Conservation (phyloP, 2,113 vertebrate species). For the Gopherus evgoodei region DNA sequence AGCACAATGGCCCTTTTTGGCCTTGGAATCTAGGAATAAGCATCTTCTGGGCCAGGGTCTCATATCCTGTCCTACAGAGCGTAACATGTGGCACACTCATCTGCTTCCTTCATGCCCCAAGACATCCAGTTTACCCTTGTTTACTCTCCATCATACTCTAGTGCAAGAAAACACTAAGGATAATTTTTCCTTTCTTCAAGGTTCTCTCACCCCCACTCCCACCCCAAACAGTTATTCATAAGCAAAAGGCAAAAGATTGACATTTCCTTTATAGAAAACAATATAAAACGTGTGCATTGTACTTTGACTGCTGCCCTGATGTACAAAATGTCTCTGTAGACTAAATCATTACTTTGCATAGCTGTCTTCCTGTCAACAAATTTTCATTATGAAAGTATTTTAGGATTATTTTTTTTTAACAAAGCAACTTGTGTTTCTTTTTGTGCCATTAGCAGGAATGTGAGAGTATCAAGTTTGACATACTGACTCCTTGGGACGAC, state of each 20-base stretch:
- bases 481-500: background rate
- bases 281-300: background rate
- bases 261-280: background rate
- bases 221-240: conserved; percentile 18
- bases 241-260: conserved; percentile 10
- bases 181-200: background rate
- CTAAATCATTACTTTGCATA: conserved; percentile 88
- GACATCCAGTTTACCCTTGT: background rate
- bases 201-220: background rate
- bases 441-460: conserved; percentile 12
- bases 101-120: background rate
- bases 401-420: conserved; percentile 86
- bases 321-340: conserved; percentile 83
- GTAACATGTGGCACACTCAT: background rate
- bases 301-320: conserved; percentile 72
- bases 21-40: background rate
- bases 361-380: conserved; percentile 86
- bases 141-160: conserved; percentile 16
- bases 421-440: background rate
- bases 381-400: conserved; percentile 93
- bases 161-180: background rate
- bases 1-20: background rate
- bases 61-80: background rate
- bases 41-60: background rate
- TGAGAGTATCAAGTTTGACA: background rate